Percentiles rank a stretch among this genome's conserved stretches.
phyloP scores from a whole-genome alignment of 2,113 vertebrate species.

The Haplochromis burtoni region DNA sequence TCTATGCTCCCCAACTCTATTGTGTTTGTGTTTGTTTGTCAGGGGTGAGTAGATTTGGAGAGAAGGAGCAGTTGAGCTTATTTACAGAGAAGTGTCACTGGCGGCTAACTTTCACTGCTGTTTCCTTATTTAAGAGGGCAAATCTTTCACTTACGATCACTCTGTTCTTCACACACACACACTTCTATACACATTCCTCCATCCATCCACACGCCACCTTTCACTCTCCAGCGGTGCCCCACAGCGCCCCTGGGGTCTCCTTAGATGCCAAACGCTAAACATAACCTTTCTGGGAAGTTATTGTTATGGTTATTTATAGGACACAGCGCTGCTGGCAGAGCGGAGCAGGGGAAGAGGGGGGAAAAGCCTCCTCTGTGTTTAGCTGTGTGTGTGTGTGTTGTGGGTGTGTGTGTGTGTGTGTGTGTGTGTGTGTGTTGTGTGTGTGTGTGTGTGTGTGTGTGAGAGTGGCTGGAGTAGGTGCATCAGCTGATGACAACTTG shows the following conservation, averaged over 20 bases:
- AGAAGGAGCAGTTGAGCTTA: neutral
- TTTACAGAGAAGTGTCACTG: neutral
- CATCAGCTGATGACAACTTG: too few species aligned
- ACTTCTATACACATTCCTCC: neutral
- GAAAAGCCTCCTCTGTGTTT: neutral
- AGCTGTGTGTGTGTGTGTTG: too few species aligned
- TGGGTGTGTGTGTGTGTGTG: neutral
- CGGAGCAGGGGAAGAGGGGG: neutral
- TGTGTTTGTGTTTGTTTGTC: neutral
- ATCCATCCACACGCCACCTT: conserved; percentile 5
- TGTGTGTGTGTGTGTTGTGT: neutral
- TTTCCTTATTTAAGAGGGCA: neutral
- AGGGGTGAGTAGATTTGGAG: neutral
- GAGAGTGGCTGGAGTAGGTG: too few species aligned
- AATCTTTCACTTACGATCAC: neutral
- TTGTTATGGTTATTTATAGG: conserved; percentile 58
- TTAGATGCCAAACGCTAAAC: conserved; percentile 44
- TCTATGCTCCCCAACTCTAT: neutral
- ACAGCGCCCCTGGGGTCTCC: conserved; percentile 21
- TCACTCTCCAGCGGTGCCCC: conserved; percentile 19
- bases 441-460: too few species aligned
- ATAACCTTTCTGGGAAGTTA: conserved; percentile 53
- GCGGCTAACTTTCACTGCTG: neutral
- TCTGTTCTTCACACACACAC: neutral
- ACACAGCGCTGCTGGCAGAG: conserved; percentile 27